A percentile compares a stretch with the other conserved stretches of the same genome.
phyloP scores from a whole-genome alignment of 1,140 invertebrate species.

The Drosophila arizonae region DNA sequence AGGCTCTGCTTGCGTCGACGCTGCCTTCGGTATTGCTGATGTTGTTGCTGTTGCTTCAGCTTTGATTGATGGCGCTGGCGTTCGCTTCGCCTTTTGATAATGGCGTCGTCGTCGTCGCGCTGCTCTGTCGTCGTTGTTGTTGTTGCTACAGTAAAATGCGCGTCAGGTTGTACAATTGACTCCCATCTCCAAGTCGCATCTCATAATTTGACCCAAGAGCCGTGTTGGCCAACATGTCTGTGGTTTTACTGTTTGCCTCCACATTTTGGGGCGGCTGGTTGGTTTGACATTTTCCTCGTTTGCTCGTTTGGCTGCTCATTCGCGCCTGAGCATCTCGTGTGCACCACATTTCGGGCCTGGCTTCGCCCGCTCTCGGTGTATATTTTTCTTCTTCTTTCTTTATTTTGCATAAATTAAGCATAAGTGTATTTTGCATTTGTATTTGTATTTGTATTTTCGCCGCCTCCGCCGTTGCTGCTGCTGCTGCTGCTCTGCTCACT shows the following conservation, averaged over 20 bases:
- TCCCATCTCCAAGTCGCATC: conserved; percentile 37
- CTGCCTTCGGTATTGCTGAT: conserved; percentile 22
- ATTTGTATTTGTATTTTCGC: conserved; percentile 41
- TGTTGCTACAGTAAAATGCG: conserved; percentile 63
- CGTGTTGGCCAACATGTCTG: conserved; percentile 58
- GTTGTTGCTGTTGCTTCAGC: conserved; percentile 57
- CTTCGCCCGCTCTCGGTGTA: conserved; percentile 29
- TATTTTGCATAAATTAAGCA: conserved; percentile 81
- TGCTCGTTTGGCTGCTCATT: conserved; percentile 69
- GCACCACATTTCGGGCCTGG: conserved; percentile 60
- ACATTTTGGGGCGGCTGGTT: conserved; percentile 42
- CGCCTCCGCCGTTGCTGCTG: conserved; percentile 21
- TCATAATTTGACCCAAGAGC: conserved; percentile 71
- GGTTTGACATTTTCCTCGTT: conserved; percentile 79
- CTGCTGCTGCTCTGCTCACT: conserved; percentile 32
- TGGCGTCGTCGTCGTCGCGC: conserved; percentile 48
- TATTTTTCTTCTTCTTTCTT: conserved; percentile 50
- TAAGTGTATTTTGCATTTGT: conserved; percentile 66
- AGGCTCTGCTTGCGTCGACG: conserved; percentile 20
- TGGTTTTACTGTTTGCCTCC: conserved; percentile 57
- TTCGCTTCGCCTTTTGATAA: conserved; percentile 73
- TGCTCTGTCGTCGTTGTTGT: conserved; percentile 8
- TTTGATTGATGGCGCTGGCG: conserved; percentile 73
- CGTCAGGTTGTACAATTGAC: conserved; percentile 72
- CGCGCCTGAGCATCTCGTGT: conserved; percentile 59